Evolutionary conservation across 2,113 vertebrate genomes (phyloP), one percentile per base, ranked within the genome.

Genomic region (Gorsachius goisagi): DNA sequence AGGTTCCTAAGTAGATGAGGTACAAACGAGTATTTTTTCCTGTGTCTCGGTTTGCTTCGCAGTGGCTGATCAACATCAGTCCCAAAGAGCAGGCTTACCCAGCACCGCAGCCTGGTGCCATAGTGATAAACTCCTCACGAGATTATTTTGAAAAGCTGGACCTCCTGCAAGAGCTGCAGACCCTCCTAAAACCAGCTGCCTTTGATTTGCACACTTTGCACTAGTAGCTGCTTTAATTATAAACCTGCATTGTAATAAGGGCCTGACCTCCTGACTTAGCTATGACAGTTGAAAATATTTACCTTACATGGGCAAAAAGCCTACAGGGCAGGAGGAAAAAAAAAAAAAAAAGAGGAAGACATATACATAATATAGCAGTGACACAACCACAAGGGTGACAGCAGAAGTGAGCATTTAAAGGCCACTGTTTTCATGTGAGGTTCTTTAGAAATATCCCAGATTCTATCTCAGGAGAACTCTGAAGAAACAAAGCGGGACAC

Each of bases 281-380:
- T 76, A 0, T 67, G 74, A 71, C 71, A 88, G 63, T 26, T 74
- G 44, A 74, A 94, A 96, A 68, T 71, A 50, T 89, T 96, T 96
- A 94, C 97, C 98, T 97, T 97, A 98, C 93, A 97, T 76, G 97
- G 97, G 80, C 95, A 97, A 91, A 97, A 94, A 94, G 53, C 8
- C 50, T 69, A 80, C 28, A 12, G 21, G 50, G 81, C 75, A 96
- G 67, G 75, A 37, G 9, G 6, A 64, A 27, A 56, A 60, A 88
- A 81, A 85, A 60, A 45, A 47, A 41, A 50, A 47, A 90, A 58
- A 79, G 79, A 92, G 88, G 93, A 97, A 90, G 94, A 83, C 16
- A 17, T n/a, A 72, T 39, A 77, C 32, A 68, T 74, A 88, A 89
- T 90, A 26, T 15, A 73, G 56, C 59, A 72, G 72, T 93, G 94